Conservation (phyloP, 92 coral and sea anemone species). For the Actinostola sp. region DNA sequence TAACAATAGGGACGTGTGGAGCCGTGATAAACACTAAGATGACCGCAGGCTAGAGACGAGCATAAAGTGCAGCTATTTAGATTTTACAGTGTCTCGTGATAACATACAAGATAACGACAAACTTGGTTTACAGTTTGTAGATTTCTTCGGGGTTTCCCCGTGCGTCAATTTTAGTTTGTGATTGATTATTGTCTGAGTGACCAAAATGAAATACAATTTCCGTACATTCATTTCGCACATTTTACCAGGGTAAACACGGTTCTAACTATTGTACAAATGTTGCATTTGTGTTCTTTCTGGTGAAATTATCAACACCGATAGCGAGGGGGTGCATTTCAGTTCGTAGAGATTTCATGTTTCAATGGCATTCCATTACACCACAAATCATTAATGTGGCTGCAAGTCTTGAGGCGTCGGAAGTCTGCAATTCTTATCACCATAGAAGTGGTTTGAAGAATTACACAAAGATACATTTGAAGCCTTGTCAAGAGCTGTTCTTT, state of each 20-base stretch:
- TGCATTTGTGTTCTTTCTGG: background rate
- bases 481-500: no score
- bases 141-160: slow-evolving; percentile 41
- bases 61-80: background rate
- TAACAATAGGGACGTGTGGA: slow-evolving; percentile 42
- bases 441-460: no score
- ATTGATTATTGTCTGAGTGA: background rate
- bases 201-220: slow-evolving; percentile 12
- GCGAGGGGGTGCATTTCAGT: background rate
- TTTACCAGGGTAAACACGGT: slow-evolving; percentile 6
- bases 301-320: background rate
- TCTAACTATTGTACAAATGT: slow-evolving; percentile 5
- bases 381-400: slow-evolving; percentile 6
- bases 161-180: background rate
- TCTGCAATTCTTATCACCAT: no score
- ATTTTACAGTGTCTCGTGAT: background rate
- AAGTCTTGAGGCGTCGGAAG: background rate
- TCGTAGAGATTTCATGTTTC: slow-evolving; percentile 14
- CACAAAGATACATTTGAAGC: no score
- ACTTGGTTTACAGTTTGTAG: background rate
- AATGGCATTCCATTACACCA: slow-evolving; percentile 70
- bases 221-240: slow-evolving; percentile 13
- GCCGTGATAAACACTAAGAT: slow-evolving; percentile 29
- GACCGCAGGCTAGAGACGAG: slow-evolving; percentile 16
- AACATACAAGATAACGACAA: background rate